Base-by-base conservation (phyloP, 2,113 vertebrate genomes). In the Dipodomys ordii region DNA sequence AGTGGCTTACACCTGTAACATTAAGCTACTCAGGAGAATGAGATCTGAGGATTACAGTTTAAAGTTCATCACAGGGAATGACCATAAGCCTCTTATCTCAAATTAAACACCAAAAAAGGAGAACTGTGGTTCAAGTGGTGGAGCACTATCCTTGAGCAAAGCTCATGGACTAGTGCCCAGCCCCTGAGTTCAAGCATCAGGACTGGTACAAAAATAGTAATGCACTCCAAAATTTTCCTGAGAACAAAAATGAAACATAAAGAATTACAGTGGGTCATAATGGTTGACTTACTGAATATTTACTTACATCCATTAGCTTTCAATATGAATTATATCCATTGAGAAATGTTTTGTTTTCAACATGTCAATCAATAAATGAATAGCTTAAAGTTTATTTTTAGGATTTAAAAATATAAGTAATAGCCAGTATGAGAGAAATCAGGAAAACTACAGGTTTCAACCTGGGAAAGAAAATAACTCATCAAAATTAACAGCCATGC, bases 291-390 rank as follows among this genome's bases (percentile, higher is more conserved):
- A 9, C 10, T 94, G 39, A 92, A 83, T 86, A 78, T 90, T 94
- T 94, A 82, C 11, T 78, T 28, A 81, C 1, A 77, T 69, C 22
- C 18, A 76, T 94, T 69, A 78, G 23, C 18, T 6, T 93, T 91
- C 18, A 73, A 74, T 30, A 15, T 81, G 39, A 89, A 69, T 96
- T 3, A 15, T 71, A 80, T 89, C 12, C 18, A 74, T 65, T 71
- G 23, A 20, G 73, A 25, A 28, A 91, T 44, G 30, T n/a, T 88
- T 94, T 96, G 6, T 87, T 94, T 87, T 62, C 27, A 83, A n/a
- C 32, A 22, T 78, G 64, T 82, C 13, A 67, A 11, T 93, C 4
- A 78, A 27, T 84, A 84, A 90, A 71, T 83, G 67, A 94, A 39
- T 64, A 27, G 81, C 87, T 53, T 35, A 68, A 71, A 62, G n/a